Evolutionary conservation across 2,888 invertebrate genomes (phyloP), one percentile per base, ranked within the genome.

Genomic region (Eupithecia subumbrata): DNA sequence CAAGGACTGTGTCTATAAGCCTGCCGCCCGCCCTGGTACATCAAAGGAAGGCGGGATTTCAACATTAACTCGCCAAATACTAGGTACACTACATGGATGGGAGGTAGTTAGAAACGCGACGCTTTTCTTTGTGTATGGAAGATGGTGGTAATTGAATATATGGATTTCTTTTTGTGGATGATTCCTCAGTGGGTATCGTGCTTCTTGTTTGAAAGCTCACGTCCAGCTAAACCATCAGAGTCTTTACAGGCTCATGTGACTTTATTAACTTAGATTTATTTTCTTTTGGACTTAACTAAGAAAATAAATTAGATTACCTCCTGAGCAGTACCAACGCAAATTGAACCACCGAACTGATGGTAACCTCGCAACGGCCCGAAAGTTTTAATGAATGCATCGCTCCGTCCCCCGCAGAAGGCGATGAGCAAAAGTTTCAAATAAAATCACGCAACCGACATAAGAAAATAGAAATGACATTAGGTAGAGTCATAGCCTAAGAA

Each of bases 21-120:
- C 71, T 45, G 34, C 75, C 71, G 72, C 86, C 84, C 84, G 87
- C 87, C 87, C 88, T 85, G 84, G 82, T 86, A 92, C 92, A 91
- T 93, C 92, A 93, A 93, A 93, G 92, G 85, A 85, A 86, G 84
- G 82, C 80, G 84, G 84, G 85, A 86, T 88, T 90, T 90, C 88
- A 89, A 90, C 88, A 89, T 86, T 86, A 89, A 89, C 89, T 89
- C 86, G 81, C 84, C 85, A 86, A 87, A 89, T 85, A 83, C 78
- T 82, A 81, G 11, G 9, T 34, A 16, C 76, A 83, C 76, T n/a
- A 37, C 16, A 37, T 40, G 5, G 18, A 12, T 34, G 34, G 66
- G 11, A 67, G 40, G 40, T 40, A n/a, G 34, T 64, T 18, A 64
- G 34, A 66, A 37, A 34, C n/a, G n/a, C 37, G 66, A 37, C 9